phyloP scores from a whole-genome alignment of 2,888 invertebrate species.

The Girardia tigrina region DNA sequence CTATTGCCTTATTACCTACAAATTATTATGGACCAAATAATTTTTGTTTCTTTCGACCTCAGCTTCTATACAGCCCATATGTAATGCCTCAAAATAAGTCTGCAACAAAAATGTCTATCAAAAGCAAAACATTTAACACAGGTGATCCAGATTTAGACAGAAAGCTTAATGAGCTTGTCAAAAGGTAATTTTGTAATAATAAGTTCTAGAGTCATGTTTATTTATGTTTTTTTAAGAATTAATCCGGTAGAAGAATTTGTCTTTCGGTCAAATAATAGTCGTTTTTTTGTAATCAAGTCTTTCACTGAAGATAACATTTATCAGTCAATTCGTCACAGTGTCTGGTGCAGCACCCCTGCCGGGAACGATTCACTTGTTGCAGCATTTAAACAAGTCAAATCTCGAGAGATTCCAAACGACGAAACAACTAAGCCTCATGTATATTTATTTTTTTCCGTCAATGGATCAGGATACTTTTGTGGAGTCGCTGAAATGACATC shows the following conservation, averaged over 20 bases:
- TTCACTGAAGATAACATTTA: slow-evolving; percentile 3
- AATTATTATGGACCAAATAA: background rate
- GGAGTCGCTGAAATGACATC: background rate
- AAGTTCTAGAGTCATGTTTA: background rate
- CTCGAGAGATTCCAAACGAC: background rate
- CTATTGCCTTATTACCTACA: slow-evolving; percentile 12
- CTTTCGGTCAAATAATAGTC: slow-evolving; percentile 10
- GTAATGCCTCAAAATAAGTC: background rate
- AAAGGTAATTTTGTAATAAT: background rate
- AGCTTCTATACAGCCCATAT: background rate
- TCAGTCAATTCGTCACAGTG: slow-evolving; percentile 5
- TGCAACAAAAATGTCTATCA: background rate
- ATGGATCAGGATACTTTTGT: slow-evolving; percentile 6
- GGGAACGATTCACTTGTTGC: background rate
- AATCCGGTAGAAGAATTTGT: slow-evolving; percentile 14
- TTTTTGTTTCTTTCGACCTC: background rate
- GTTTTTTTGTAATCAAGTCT: slow-evolving; percentile 9
- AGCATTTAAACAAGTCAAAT: slow-evolving; percentile 8
- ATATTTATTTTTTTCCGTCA: background rate
- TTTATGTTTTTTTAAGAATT: background rate
- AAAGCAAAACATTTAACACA: slow-evolving; percentile 9
- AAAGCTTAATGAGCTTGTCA: background rate
- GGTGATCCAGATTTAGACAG: slow-evolving; percentile 2
- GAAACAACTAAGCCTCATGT: background rate
- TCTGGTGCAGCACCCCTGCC: slow-evolving; percentile 1